Percentiles rank a stretch among this genome's conserved stretches.
phyloP scores from a whole-genome alignment of 2,888 invertebrate genomes.

The Cantharis nigra region DNA sequence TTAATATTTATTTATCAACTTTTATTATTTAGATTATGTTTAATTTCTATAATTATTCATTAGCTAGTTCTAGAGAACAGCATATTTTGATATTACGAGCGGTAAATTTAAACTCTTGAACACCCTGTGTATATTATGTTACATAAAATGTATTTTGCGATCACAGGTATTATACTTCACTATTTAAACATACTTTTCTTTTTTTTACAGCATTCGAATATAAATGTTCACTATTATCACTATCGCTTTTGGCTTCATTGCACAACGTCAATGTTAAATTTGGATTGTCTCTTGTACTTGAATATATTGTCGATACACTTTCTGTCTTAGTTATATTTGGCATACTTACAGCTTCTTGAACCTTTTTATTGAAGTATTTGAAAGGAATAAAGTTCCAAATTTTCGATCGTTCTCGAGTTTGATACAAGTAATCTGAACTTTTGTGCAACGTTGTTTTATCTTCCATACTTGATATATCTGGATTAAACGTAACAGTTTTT shows the following conservation, averaged over 20 bases:
- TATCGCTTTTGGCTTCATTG: constrained; percentile 51
- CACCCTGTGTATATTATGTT: background rate
- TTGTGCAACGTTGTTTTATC: constrained; percentile 35
- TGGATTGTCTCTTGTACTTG: constrained; percentile 44
- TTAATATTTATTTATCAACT: background rate
- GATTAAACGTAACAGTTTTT: constrained; percentile 56
- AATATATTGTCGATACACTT: constrained; percentile 41
- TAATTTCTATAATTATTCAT: background rate
- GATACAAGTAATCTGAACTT: constrained; percentile 5
- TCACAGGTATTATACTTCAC: constrained; percentile 26
- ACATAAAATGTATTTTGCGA: constrained; percentile 16
- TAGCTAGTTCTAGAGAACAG: background rate
- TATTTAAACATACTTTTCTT: constrained; percentile 55
- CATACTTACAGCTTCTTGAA: constrained; percentile 31
- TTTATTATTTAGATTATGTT: background rate
- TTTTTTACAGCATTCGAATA: constrained; percentile 64
- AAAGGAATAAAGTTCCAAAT: constrained; percentile 39
- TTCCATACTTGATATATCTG: constrained; percentile 50
- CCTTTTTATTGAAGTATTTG: constrained; percentile 33
- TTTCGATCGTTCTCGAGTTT: background rate
- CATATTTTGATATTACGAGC: background rate
- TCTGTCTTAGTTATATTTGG: constrained; percentile 36
- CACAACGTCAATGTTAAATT: constrained; percentile 60
- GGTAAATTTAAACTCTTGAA: background rate
- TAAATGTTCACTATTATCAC: constrained; percentile 48